phyloP scores from a whole-genome alignment of 2,113 vertebrate species.

The Sardina pilchardus region DNA sequence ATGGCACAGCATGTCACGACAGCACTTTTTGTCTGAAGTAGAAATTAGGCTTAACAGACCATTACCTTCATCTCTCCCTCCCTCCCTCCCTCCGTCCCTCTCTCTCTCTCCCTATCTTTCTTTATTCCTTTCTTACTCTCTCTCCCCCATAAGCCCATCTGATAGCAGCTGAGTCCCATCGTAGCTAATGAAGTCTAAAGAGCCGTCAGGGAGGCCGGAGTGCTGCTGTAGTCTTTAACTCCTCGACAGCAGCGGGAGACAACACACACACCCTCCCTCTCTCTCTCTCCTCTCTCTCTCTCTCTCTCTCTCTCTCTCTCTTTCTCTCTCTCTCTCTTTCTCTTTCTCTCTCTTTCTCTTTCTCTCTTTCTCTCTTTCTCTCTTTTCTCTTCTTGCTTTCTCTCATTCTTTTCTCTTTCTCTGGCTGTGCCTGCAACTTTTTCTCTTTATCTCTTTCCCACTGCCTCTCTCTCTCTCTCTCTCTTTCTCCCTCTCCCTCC shows the following conservation, averaged over 20 bases:
- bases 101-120: background rate
- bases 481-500: background rate
- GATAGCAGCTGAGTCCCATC: background rate
- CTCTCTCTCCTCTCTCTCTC: background rate
- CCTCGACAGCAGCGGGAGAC: background rate
- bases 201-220: background rate
- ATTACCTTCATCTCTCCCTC: background rate
- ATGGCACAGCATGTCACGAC: background rate
- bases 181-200: background rate
- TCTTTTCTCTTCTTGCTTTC: background rate
- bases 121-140: background rate
- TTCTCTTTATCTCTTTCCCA: background rate
- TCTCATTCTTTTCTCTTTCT: background rate
- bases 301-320: background rate
- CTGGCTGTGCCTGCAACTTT: background rate
- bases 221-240: background rate
- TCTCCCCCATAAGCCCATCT: background rate
- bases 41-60: background rate
- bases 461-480: background rate
- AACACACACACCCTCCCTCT: background rate
- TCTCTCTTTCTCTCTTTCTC: background rate
- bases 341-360: background rate
- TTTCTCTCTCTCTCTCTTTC: background rate
- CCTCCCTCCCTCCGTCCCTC: background rate
- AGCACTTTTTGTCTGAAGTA: slow-evolving; percentile 1